Conservation (phyloP, 2,797 vertebrate genomes). For the Limosa lapponica region DNA sequence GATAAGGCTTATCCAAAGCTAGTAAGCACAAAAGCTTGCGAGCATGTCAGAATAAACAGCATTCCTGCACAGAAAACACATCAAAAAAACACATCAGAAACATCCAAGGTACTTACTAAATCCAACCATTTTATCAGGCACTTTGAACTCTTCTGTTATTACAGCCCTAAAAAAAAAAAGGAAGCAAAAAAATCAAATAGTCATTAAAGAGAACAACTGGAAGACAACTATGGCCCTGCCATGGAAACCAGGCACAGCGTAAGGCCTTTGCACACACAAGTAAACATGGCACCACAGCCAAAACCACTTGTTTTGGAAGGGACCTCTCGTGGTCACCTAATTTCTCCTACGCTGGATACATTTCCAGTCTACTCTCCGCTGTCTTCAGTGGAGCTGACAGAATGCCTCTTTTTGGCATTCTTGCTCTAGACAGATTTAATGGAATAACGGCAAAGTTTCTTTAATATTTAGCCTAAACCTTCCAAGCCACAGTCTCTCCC, state of each 20-base stretch:
- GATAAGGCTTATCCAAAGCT: not conserved
- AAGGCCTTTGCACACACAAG: not conserved
- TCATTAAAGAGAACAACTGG: constrained; percentile 6
- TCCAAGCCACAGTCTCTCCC: not conserved
- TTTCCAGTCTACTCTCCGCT: not conserved
- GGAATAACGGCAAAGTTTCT: not conserved
- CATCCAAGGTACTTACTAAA: constrained; percentile 91
- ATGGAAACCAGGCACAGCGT: not conserved
- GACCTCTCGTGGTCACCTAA: not conserved
- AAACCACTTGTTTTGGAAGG: not conserved
- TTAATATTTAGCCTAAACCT: not conserved
- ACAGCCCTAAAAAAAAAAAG: constrained; percentile 85
- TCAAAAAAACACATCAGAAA: not conserved
- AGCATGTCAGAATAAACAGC: not conserved
- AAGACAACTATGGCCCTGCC: not conserved
- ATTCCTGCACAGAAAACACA: not conserved
- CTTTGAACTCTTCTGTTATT: constrained; percentile 98
- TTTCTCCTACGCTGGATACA: not conserved
- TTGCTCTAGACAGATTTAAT: not conserved
- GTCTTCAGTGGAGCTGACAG: not conserved
- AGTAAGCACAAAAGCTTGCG: not conserved
- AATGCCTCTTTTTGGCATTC: not conserved
- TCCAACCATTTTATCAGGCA: constrained; percentile 99
- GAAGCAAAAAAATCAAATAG: not conserved
- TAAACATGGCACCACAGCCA: not conserved